phyloP scores from a whole-genome alignment of 2,888 invertebrate species.

The Lasioglossum figueresi region DNA sequence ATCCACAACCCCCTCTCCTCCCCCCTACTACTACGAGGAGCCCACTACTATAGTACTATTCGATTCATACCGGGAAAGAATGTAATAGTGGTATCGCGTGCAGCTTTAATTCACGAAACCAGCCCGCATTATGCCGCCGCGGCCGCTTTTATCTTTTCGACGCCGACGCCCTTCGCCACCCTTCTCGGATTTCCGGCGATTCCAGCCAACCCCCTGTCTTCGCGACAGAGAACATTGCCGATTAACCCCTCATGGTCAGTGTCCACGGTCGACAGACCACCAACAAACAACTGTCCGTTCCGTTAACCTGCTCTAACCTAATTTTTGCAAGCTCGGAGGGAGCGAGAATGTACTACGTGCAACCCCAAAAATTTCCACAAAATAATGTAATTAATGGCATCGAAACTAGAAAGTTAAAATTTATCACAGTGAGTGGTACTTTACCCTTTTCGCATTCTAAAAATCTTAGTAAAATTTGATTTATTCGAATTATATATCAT shows the following conservation, averaged over 20 bases:
- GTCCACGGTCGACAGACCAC: not conserved
- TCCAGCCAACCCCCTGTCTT: conserved; percentile 6
- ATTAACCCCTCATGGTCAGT: conserved; percentile 2
- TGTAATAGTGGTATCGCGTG: conserved; percentile 74
- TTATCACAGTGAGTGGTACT: too few relatives aligned
- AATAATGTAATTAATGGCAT: too few relatives aligned
- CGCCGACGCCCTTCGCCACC: not conserved
- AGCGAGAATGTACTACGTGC: not conserved
- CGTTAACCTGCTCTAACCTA: not conserved
- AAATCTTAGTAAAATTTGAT: too few relatives aligned
- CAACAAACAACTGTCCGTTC: not conserved
- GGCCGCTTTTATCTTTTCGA: conserved; percentile 20
- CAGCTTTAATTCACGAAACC: conserved; percentile 59
- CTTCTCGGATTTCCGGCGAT: not conserved
- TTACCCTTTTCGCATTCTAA: too few relatives aligned
- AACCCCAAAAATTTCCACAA: not conserved
- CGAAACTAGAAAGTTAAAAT: too few relatives aligned
- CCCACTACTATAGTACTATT: conserved; percentile 73
- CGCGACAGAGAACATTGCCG: conserved; percentile 5
- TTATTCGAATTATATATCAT: too few relatives aligned
- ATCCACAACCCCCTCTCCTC: conserved; percentile 36
- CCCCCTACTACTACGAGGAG: conserved; percentile 55
- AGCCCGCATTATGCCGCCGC: conserved; percentile 28
- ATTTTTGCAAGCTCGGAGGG: not conserved
- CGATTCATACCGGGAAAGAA: conserved; percentile 69